A percentile compares a stretch with the other conserved stretches of the same genome.
These are phyloP conservation scores for Amphipyra tragopoginis DNA, from an alignment of 2,888 invertebrate species.

Conservation along the genomic window DNA sequence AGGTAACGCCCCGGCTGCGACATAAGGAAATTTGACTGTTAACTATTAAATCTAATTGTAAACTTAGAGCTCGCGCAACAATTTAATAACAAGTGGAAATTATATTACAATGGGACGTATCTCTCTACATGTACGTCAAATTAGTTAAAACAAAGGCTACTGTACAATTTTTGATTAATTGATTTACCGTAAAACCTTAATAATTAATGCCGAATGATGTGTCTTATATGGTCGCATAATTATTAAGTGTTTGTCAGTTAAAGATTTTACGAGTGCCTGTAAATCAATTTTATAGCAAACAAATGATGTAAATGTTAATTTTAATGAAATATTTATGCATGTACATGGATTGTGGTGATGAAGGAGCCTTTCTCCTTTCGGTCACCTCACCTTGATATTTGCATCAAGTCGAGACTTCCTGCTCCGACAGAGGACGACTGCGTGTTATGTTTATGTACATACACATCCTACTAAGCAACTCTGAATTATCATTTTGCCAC, in stretches of 20 bases:
- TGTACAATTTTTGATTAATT: no score
- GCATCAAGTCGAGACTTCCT: conserved; percentile 80
- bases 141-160: no score
- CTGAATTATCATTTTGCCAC: conserved; percentile 7
- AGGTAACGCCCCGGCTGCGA: conserved; percentile 67
- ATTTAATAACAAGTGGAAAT: conserved; percentile 10
- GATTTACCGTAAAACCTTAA: no score
- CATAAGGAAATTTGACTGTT: conserved; percentile 74
- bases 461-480: conserved; percentile 49
- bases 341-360: conserved; percentile 52
- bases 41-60: conserved; percentile 60
- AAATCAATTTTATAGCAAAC: conserved; percentile 17
- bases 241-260: background rate
- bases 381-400: conserved; percentile 85
- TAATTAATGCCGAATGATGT: no score
- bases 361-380: conserved; percentile 72
- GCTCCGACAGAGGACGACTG: conserved; percentile 77
- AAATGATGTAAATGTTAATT: conserved; percentile 9
- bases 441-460: conserved; percentile 56
- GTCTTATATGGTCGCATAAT: no score
- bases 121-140: background rate
- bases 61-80: conserved; percentile 59
- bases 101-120: conserved; percentile 5
- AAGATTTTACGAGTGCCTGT: background rate
- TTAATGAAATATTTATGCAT: conserved; percentile 27